A percentile compares a stretch with the other conserved stretches of the same genome.
phyloP scores from a whole-genome alignment of 23 tunicate species.

The Ciona savignyi region DNA sequence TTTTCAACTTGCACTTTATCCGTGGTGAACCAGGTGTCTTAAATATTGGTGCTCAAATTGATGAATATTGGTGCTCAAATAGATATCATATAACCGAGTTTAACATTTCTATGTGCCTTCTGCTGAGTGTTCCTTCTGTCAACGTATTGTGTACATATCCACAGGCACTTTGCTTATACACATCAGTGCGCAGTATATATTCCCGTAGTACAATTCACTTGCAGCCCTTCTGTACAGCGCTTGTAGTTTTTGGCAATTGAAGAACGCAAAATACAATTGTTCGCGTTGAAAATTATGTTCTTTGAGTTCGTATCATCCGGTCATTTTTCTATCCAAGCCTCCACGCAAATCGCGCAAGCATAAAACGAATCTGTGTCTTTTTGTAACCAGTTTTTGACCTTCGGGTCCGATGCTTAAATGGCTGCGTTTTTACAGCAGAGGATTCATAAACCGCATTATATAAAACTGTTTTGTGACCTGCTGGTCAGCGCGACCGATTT shows the following conservation, averaged over 20 bases:
- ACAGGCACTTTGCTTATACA: background rate
- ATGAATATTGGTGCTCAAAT: background rate
- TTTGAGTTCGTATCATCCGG: no score
- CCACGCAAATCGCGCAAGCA: no score
- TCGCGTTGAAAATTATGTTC: background rate
- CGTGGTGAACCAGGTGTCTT: background rate
- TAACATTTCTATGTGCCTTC: background rate
- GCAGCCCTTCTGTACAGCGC: background rate
- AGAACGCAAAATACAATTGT: background rate
- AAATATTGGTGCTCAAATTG: no score
- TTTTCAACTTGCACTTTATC: background rate
- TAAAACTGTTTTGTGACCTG: no score
- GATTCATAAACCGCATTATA: no score
- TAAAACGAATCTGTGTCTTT: no score
- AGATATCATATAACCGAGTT: background rate
- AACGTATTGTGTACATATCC: background rate
- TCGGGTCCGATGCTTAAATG: no score
- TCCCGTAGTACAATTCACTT: background rate
- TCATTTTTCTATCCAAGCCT: no score
- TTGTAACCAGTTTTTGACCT: no score
- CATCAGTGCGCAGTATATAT: background rate
- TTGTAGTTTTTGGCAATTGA: background rate
- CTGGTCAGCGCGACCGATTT: no score
- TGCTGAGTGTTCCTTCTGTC: background rate
- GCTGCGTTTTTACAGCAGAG: no score